Conservation (phyloP, 2,888 invertebrate genomes). For the Megastigmus dorsalis region DNA sequence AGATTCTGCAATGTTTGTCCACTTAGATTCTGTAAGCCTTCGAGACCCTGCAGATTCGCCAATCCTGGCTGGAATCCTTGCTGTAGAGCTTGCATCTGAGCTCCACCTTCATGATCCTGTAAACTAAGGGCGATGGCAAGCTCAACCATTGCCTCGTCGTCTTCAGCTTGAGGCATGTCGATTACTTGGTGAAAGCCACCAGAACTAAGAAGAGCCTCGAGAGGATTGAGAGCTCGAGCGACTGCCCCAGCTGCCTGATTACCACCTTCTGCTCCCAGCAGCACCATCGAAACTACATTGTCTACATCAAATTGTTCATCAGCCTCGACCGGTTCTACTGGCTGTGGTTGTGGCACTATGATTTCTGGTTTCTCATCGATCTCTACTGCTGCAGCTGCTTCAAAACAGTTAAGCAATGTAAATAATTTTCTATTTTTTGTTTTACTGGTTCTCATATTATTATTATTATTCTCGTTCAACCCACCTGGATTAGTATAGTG, state of each 20-base stretch:
- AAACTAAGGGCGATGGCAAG: conserved; percentile 95
- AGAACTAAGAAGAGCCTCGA: conserved; percentile 75
- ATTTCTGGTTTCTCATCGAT: conserved; percentile 67
- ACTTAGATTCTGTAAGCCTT: conserved; percentile 75
- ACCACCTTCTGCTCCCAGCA: conserved; percentile 76
- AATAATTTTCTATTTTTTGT: too few species aligned
- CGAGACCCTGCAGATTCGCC: conserved; percentile 70
- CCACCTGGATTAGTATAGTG: conserved; percentile 79
- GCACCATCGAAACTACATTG: conserved; percentile 78
- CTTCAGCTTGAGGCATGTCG: conserved; percentile 94
- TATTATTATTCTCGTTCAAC: conserved; percentile 12
- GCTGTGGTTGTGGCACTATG: conserved; percentile 60
- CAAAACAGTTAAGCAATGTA: too few species aligned
- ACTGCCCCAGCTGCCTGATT: conserved; percentile 55
- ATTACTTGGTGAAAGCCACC: conserved; percentile 86
- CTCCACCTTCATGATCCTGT: conserved; percentile 83
- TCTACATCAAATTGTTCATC: conserved; percentile 79
- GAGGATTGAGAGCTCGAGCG: conserved; percentile 66
- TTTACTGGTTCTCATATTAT: too few species aligned
- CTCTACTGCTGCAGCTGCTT: conserved; percentile 61
- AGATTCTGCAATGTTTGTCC: conserved; percentile 75
- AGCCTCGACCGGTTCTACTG: conserved; percentile 74
- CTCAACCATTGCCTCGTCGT: conserved; percentile 98
- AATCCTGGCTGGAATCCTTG: conserved; percentile 72
- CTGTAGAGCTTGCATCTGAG: conserved; percentile 77